Percentiles rank a stretch among this genome's conserved stretches.
Conservation (phyloP, 2,797 vertebrate species). For the Hydrophis major region DNA sequence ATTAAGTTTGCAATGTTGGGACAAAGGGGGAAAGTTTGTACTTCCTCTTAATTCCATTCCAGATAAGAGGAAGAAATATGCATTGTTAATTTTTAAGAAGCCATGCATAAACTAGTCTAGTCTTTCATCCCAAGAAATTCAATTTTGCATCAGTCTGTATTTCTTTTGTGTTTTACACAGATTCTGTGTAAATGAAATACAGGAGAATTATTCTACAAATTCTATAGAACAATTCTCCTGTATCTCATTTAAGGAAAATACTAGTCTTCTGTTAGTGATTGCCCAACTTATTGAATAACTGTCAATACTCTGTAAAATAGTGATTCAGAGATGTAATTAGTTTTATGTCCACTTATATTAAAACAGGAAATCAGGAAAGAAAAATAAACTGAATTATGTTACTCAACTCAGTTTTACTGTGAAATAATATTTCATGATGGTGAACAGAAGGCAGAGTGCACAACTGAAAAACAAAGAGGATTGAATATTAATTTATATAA, state of each 20-base stretch:
- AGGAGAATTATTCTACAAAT: not conserved
- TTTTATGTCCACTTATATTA: slow-evolving; percentile 58
- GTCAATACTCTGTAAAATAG: slow-evolving; percentile 26
- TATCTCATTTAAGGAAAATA: slow-evolving; percentile 7
- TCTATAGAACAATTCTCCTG: slow-evolving; percentile 25
- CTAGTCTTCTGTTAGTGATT: slow-evolving; percentile 31
- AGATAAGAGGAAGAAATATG: not conserved
- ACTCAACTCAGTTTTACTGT: slow-evolving; percentile 43
- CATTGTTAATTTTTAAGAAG: not conserved
- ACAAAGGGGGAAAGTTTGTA: no score
- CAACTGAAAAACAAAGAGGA: slow-evolving; percentile 38
- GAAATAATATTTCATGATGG: slow-evolving; percentile 55
- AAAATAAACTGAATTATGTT: slow-evolving; percentile 56
- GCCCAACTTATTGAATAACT: slow-evolving; percentile 47
- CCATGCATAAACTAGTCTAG: not conserved
- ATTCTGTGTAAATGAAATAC: not conserved
- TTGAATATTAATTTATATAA: slow-evolving; percentile 54
- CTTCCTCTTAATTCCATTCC: not conserved
- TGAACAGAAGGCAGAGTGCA: slow-evolving; percentile 38
- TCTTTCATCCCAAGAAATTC: slow-evolving; percentile 1
- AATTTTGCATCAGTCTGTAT: not conserved
- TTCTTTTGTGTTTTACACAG: not conserved
- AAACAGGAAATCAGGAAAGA: slow-evolving; percentile 50
- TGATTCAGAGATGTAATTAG: slow-evolving; percentile 58
- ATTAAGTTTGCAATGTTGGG: not conserved